phyloP scores from a whole-genome alignment of 2,113 vertebrate species.

The Desmodus rotundus region DNA sequence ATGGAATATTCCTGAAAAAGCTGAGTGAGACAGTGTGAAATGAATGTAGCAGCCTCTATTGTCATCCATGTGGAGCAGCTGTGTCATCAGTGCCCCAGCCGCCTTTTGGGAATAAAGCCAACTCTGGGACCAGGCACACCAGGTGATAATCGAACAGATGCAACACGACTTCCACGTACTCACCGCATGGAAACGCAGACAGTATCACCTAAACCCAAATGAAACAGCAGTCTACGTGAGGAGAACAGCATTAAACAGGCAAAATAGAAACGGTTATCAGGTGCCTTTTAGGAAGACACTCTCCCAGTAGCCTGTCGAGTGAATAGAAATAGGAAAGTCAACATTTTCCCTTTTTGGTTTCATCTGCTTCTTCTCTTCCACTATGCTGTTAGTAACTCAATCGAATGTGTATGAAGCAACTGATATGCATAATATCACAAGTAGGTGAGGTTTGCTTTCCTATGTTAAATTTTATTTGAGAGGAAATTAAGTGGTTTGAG shows the following conservation, averaged over 20 bases:
- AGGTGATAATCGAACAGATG: not conserved
- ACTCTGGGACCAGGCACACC: not conserved
- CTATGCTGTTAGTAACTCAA: not conserved
- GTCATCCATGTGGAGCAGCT: conserved; percentile 27
- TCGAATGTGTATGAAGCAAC: not conserved
- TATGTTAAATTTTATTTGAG: not conserved
- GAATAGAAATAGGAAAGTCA: not conserved
- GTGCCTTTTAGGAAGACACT: not conserved
- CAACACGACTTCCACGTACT: not conserved
- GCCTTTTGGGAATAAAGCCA: conserved; percentile 30
- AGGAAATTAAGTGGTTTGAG: not conserved
- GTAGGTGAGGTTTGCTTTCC: not conserved
- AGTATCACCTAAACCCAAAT: not conserved
- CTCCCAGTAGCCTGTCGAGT: not conserved
- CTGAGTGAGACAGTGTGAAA: conserved; percentile 7
- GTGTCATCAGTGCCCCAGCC: conserved; percentile 40
- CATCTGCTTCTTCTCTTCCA: not conserved
- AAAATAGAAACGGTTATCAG: not conserved
- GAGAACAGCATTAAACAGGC: not conserved
- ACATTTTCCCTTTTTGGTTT: not conserved
- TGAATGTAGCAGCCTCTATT: conserved; percentile 28
- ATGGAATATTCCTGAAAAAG: not conserved
- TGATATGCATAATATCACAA: not conserved
- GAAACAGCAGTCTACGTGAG: not conserved
- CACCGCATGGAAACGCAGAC: not conserved